Evolutionary conservation across 2,113 vertebrate genomes (phyloP), one percentile per base, ranked within the genome.

Genomic region (Hippocampus zosterae): DNA sequence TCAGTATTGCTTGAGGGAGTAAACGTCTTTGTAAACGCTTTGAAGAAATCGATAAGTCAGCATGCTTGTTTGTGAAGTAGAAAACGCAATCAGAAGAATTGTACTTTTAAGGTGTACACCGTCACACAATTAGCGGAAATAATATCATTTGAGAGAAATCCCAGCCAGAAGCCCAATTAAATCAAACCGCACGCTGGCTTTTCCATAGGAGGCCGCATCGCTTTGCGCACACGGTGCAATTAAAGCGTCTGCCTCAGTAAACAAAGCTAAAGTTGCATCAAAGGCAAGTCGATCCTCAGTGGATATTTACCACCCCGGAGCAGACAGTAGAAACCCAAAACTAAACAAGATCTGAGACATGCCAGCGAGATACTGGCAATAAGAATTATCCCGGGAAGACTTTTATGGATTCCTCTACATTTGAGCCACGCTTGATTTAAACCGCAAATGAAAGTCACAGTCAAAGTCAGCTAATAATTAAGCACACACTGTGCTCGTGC

Each of bases 251-350:
- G 68, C 67, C 65, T 81, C 52, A 56, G 69, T 85, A 90, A 90
- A 90, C 87, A 88, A 82, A 86, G 81, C 83, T 68, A 73, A 87
- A 81, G 68, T 84, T 87, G 82, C 83, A 71, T 74, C 13, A 8
- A 44, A 80, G 60, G 85, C 33, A 76, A 86, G 46, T 84, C 84
- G 80, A 87, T 90, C 73, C 50, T 77, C 84, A 72, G 65, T 77
- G 84, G 86, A 90, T 88, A 91, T 91, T 90, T 88, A 84, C 78
- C 77, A 77, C 83, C 70, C 69, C 68, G 59, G 59, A 85, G 83
- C 80, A 74, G 78, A 87, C 79, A 73, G 84, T 27, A 75, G 77
- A 83, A 90, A 89, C 90, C 89, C 86, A 78, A 76, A 60, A 86
- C 79, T 76, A 88, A 87, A 89, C 79, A 86, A 37, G 75, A 85